Evolutionary conservation across 2,797 vertebrate genomes (phyloP), one percentile per base, ranked within the genome.

Genomic region (Sardinella longiceps): DNA sequence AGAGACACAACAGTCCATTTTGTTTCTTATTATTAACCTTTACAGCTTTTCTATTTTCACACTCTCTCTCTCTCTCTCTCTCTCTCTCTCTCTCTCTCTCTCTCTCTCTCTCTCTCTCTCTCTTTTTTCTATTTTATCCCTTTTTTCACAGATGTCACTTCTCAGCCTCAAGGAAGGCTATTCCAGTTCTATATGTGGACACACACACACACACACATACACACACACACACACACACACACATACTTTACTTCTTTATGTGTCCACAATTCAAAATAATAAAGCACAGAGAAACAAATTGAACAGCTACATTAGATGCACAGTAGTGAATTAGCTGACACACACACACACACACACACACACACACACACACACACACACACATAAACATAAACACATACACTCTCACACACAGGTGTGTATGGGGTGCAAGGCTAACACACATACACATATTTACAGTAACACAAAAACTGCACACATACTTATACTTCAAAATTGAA

Each of bases 91-190:
- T 25, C 50, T 30, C 33, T 56, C 33, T 46, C 51, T 12, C 45
- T 84, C 70, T 74, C 12, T 70, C 45, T 48, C 63, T 81, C 82
- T 37, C 80, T 51, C 56, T 48, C 80, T 83, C 82, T 86, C 81
- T 87, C 70, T 86, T 56, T 85, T 15, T 3, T 20, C 18, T n/a
- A 23, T 20, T 20, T 51, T 53, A 1, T 23, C 51, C 5, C 51
- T 20, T 53, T 53, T 53, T 53, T 5, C 51, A 53, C 20, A 23
- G 18, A 53, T 53, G 18, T 53, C 51, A 53, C 51, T 53, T 3
- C 18, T 23, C 18, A 53, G 18, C 51, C 51, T 53, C 51, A 23
- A 23, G 51, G 51, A 53, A 20, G 51, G 23, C 51, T 20, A 53
- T 53, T 53, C 51, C 51, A 53, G 9, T 20, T 53, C 20, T 53